A percentile compares a stretch with the other conserved stretches of the same genome.
Evolutionary conservation across 2,888 invertebrate species (phyloP).

Genomic region (Drosophila eohydei): DNA sequence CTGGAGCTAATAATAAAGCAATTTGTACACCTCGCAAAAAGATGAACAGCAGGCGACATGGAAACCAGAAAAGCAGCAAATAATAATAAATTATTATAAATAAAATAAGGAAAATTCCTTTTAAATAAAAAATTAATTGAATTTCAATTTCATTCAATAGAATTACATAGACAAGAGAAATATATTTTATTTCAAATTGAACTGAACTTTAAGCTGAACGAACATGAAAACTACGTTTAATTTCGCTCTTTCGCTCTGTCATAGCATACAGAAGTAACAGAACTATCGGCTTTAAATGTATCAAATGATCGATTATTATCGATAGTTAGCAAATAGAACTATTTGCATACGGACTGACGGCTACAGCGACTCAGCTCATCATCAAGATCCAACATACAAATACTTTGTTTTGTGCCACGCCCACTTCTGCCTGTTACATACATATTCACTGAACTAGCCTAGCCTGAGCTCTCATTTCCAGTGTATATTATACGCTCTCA

Average conservation of each 20-base stretch:
- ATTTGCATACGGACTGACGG: no score
- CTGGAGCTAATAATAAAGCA: slow-evolving; percentile 4
- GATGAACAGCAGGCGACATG: neutral
- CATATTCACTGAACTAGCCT: no score
- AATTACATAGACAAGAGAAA: neutral
- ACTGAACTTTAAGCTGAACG: no score
- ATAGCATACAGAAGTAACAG: no score
- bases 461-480: no score
- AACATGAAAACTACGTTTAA: no score
- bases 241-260: no score
- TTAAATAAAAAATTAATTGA: slow-evolving; percentile 11
- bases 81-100: neutral
- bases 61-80: neutral
- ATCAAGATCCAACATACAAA: neutral
- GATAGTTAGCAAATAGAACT: neutral
- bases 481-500: no score
- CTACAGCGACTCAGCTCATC: no score
- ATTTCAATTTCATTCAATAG: neutral
- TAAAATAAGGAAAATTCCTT: neutral
- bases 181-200: neutral
- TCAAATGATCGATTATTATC: neutral
- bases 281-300: no score
- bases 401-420: neutral
- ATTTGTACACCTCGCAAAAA: slow-evolving; percentile 1
- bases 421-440: neutral